Conservation (phyloP, 1,140 invertebrate genomes). For the Belonocnema kinseyi region DNA sequence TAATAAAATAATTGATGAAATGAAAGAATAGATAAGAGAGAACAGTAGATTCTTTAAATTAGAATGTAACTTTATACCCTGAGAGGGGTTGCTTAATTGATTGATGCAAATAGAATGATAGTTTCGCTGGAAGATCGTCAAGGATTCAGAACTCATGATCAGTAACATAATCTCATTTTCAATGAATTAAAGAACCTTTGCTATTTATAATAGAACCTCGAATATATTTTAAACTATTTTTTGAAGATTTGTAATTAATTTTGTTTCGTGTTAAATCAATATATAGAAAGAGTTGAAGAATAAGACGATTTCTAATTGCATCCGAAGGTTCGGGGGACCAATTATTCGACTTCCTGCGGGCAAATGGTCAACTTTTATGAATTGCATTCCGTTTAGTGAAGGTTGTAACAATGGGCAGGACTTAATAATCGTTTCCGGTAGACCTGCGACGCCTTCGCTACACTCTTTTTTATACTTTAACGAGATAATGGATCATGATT, state of each 20-base stretch:
- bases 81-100: constrained; percentile 46
- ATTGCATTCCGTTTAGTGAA: constrained; percentile 60
- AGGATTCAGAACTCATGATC: not conserved
- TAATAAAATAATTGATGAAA: not conserved
- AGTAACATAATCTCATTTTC: not conserved
- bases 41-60: not conserved
- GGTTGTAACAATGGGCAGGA: constrained; percentile 45
- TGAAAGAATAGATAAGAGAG: not conserved
- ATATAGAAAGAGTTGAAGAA: not conserved
- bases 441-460: constrained; percentile 50
- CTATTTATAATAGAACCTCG: not conserved
- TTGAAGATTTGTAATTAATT: not conserved
- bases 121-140: constrained; percentile 28
- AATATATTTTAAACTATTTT: not conserved
- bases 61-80: not conserved
- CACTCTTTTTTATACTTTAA: constrained; percentile 49
- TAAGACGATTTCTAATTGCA: not conserved
- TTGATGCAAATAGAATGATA: constrained; percentile 49
- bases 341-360: constrained; percentile 59
- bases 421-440: constrained; percentile 67
- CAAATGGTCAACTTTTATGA: constrained; percentile 59
- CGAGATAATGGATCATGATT: constrained; percentile 45
- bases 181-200: not conserved
- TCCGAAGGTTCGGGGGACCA: constrained; percentile 31
- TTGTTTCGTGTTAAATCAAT: not conserved